Conservation (phyloP, 2,113 vertebrate species). For the Rhadina sibilatrix region DNA sequence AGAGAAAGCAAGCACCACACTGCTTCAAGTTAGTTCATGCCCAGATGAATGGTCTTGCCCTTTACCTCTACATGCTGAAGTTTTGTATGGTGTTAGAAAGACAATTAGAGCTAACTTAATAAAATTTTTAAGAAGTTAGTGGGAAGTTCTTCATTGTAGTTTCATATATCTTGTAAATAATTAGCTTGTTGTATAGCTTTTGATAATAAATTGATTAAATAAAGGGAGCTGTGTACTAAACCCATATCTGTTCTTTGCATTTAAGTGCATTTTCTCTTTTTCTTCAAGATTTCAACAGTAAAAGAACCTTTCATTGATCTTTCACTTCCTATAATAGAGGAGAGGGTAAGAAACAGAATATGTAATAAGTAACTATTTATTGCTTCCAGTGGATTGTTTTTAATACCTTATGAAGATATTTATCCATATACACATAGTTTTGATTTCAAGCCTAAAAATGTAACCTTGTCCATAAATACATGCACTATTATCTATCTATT, state of each 20-base stretch:
- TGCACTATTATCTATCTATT: neutral
- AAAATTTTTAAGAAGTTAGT: neutral
- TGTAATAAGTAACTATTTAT: neutral
- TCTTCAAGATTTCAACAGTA: constrained; percentile 88
- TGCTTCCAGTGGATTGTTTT: neutral
- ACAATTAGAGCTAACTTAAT: neutral
- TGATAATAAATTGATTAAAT: neutral
- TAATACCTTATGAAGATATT: neutral
- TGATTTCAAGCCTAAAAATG: neutral
- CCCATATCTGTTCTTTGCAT: neutral
- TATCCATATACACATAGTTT: neutral
- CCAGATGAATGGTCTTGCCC: neutral
- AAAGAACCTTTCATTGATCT: constrained; percentile 98
- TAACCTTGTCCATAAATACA: neutral
- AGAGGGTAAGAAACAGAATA: constrained; percentile 85
- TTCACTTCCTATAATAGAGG: constrained; percentile 97
- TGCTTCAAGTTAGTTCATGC: neutral
- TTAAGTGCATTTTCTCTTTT: constrained; percentile 57
- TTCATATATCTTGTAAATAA: neutral
- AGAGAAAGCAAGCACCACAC: neutral
- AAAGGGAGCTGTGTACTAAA: neutral
- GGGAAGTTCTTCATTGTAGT: constrained; percentile 54
- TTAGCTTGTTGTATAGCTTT: neutral
- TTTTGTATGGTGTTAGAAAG: neutral
- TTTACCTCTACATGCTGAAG: neutral